Evolutionary conservation across 1,140 invertebrate genomes (phyloP), one percentile per base, ranked within the genome.

Genomic region (Bombus consobrinus): DNA sequence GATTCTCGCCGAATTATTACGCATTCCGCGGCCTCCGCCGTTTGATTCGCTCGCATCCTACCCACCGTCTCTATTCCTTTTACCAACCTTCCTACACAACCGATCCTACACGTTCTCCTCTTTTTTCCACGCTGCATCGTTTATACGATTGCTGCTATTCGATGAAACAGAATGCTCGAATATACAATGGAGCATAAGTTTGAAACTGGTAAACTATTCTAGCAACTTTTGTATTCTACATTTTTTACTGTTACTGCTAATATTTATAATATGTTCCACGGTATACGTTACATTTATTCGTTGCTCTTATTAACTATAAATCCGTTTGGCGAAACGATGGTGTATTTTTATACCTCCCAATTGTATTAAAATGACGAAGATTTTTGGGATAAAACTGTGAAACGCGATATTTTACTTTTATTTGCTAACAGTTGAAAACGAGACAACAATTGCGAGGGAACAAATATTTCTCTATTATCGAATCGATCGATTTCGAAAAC

Each of bases 1-100:
- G 39, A 86, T 81, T 80, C 83, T 32, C 53, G 2, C 47, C 72
- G 71, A 82, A 82, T 69, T 71, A 82, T 86, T 76, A 82, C 79
- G 79, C 59, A 71, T 82, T 76, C 83, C 76, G 32, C 68, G 25
- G 41, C 28, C 77, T 79, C 59, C 71, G 32, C n/a, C 41, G n/a
- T 74, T 71, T 41, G 15, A 69, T 80, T 69, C 37, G 34, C 32
- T 22, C 15, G n/a, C 28, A 13, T 25, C 39, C 72, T 2, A 15
- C 37, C 37, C 25, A 15, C 15, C 37, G 10, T 28, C 28, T n/a
- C 69, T 69, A 25, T 13, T 9, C 34, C 34, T 69, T 32, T 39
- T 68, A 22, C 18, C 66, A 15, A 32, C 32, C 9, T 22, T 22
- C 18, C 15, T 22, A 8, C 3, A 3, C 22, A 18, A 13, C 10